Base-by-base conservation (phyloP, 2,113 vertebrate genomes). In the Zosterops japonicus region DNA sequence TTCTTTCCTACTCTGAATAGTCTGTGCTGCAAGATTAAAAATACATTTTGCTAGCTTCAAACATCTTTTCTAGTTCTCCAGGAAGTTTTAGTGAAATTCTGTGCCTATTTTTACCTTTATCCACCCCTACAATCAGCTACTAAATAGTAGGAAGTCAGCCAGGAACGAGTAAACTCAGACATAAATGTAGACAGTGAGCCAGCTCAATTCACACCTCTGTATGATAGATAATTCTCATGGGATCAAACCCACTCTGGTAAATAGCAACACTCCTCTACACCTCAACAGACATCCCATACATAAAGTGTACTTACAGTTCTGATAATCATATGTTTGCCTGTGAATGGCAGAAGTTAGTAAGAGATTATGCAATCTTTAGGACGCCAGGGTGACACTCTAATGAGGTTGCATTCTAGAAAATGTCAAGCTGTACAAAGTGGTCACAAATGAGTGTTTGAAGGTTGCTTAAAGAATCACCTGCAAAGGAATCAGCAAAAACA, bases 401-500 rank as follows among this genome's bases (percentile, higher is more conserved):
- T 25, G 22, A 75, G 22, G 17, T 22, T 85, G 7, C 5, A 47
- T 81, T 92, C 36, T 49, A 65, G 9, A 60, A 10, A 87, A 35
- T 0, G 4, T 77, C 16, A 50, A 55, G 9, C 12, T 69, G 35
- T 56, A 22, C 41, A 7, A 52, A 67, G 39, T 12, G 33, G 12
- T 47, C 21, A 15, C 6, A 19, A 89, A 41, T 12, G 3, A 76
- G 41, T 41, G 29, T 14, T 76, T 83, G 61, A 69, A 76, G 63
- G 25, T 55, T 0, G 0, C 41, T 22, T 61, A 61, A 69, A 53
- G 29, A 61, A 55, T 49, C 29, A 35, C 18, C 1, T 0, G 47
- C n/a, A 61, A 76, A 76, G 29, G 17, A 55, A 41, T 55, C 24
- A 35, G 24, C 47, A 75, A 76, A 55, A 31, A 4, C 20, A 53